Evolutionary conservation across 2,888 invertebrate species (phyloP).

Genomic region (Andrena chrysosceles): DNA sequence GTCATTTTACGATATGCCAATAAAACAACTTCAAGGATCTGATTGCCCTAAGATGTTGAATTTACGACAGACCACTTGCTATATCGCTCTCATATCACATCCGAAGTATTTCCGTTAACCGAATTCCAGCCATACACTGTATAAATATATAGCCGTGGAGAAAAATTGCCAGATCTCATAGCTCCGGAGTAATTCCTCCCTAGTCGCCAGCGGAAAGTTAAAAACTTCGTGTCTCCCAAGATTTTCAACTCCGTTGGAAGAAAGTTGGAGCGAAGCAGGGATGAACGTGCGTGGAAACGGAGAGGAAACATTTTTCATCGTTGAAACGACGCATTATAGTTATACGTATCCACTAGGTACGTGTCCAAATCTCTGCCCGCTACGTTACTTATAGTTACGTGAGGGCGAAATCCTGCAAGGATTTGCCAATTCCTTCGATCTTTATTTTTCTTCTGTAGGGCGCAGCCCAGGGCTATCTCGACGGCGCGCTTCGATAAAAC

Average conservation of each 20-base stretch:
- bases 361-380: conserved; percentile 61
- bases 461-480: conserved; percentile 14
- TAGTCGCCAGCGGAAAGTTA: conserved; percentile 43
- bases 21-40: no score
- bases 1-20: no score
- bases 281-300: conserved; percentile 33
- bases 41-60: no score
- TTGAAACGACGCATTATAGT: conserved; percentile 46
- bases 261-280: conserved; percentile 10
- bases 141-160: conserved; percentile 50
- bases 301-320: conserved; percentile 60
- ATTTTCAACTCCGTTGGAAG: not conserved
- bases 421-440: conserved; percentile 67
- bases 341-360: conserved; percentile 59
- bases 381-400: conserved; percentile 72
- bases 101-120: no score
- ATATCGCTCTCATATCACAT: no score
- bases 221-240: conserved; percentile 25
- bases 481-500: conserved; percentile 37
- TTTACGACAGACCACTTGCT: no score
- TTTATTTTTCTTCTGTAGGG: conserved; percentile 64
- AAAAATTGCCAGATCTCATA: conserved; percentile 22
- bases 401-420: conserved; percentile 65
- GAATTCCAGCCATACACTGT: conserved; percentile 2
- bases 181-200: conserved; percentile 44